These are phyloP conservation scores for Scaptomyza flava DNA, from an alignment of 2,888 invertebrate genomes.

Conservation along the genomic window DNA sequence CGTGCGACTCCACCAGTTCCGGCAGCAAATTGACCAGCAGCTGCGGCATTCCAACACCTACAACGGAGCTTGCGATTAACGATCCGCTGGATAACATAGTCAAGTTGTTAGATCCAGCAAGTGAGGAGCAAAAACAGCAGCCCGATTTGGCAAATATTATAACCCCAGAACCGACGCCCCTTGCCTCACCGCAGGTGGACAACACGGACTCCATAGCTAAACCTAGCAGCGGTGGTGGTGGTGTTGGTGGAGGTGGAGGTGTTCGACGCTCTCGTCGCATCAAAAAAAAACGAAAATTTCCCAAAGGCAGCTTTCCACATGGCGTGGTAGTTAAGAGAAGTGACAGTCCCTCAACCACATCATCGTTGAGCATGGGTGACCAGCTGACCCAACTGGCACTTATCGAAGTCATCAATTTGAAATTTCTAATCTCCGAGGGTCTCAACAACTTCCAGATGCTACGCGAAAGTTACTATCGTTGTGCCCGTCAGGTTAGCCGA, in stretches of 20 bases:
- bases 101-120: constrained; percentile 69
- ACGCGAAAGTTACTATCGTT: constrained; percentile 93
- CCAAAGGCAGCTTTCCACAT: background rate
- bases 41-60: constrained; percentile 26
- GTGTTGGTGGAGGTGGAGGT: background rate
- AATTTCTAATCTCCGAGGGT: constrained; percentile 80
- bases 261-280: background rate
- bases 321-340: background rate
- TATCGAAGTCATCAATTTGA: constrained; percentile 80
- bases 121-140: too few species aligned
- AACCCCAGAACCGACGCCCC: constrained; percentile 72
- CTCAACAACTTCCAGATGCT: constrained; percentile 92
- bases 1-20: constrained; percentile 26
- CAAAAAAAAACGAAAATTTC: background rate
- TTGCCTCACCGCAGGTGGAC: background rate
- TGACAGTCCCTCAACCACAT: background rate
- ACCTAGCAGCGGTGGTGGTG: background rate
- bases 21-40: background rate
- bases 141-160: constrained; percentile 50
- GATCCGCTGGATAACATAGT: constrained; percentile 78
- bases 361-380: constrained; percentile 68
- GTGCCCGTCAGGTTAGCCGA: constrained; percentile 93
- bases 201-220: background rate
- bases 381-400: constrained; percentile 77
- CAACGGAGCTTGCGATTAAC: constrained; percentile 57